Base-by-base conservation (phyloP, 2,888 invertebrate species). In the Lasius platythorax region DNA sequence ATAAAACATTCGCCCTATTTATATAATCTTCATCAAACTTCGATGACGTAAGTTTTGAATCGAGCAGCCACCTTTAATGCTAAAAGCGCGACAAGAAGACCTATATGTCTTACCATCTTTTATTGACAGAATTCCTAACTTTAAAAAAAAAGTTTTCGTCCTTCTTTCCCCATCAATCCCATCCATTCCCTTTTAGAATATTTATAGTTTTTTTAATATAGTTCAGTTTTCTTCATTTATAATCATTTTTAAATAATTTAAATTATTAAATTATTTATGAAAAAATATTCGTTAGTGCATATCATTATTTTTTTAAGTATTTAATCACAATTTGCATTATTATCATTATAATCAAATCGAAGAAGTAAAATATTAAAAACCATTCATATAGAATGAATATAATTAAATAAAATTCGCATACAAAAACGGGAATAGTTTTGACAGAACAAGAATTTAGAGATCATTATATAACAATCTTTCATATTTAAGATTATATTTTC, bases 381-480 rank as follows among this genome's bases (percentile, higher is more conserved):
- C 4, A 40, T 40, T 53, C 15, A 9, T 30, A 40, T 11, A 66
- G 11, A 37, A 50, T 18, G 3, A 61, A 30, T 75, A 50, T 64
- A 64, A 78, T 46, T 33, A 1, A 50, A 58, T 68, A 6, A 58
- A 70, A 79, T 58, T 23, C 3, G 6, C 23, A 28, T 23, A 75
- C 0, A 18, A 3, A 74, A 64, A 12, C 37, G 12, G 4, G 12
- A 64, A 66, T 4, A 66, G 50, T 1, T 28, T 53, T 63, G 66
- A 6, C 23, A 12, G 4, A 37, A 40, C 0, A 28, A 53, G 56
- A 53, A 40, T 53, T 33, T 37, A 18, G 6, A 43, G 18, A 18
- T 43, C 18, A n/a, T 46, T 4, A 4, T 33, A 12, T 23, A 64
- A 33, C 28, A 30, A 53, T n/a, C 28, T 23, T 28, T 6, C 6